phyloP scores from a whole-genome alignment of 2,797 vertebrate genomes.

The Gymnothorax reevesii region DNA sequence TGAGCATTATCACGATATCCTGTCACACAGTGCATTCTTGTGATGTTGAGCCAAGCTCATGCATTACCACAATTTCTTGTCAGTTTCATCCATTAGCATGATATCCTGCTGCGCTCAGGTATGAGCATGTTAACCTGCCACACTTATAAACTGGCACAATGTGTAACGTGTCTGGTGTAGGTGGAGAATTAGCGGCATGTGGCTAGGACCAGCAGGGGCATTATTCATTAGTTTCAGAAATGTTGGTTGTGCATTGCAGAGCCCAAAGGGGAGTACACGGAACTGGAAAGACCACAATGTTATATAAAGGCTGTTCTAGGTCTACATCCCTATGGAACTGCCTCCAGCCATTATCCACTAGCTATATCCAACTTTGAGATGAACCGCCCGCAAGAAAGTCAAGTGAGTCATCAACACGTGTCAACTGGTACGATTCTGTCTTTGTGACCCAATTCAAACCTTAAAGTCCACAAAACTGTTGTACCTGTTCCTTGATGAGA shows the following conservation, averaged over 20 bases:
- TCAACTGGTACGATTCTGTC: not conserved
- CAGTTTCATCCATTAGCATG: not conserved
- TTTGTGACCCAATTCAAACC: not conserved
- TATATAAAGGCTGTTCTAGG: not conserved
- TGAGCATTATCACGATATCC: too few relatives aligned
- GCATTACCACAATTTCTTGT: not conserved
- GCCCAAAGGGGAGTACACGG: not conserved
- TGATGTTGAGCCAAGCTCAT: too few relatives aligned
- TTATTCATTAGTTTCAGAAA: not conserved
- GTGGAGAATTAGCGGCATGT: not conserved
- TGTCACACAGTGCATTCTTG: too few relatives aligned
- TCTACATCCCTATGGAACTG: not conserved
- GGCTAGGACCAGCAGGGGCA: not conserved
- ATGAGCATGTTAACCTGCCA: not conserved
- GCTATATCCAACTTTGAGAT: not conserved
- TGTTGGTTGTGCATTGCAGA: not conserved
- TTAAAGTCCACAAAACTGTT: not conserved
- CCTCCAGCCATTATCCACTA: not conserved
- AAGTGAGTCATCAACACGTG: not conserved
- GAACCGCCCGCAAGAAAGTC: not conserved
- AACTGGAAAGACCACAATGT: not conserved
- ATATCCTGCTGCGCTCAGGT: too few relatives aligned
- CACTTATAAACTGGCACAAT: not conserved
- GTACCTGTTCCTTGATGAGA: not conserved
- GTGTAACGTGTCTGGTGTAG: too few relatives aligned